Evolutionary conservation across 1,140 invertebrate species (phyloP).

Genomic region (Heliconius melpomene): DNA sequence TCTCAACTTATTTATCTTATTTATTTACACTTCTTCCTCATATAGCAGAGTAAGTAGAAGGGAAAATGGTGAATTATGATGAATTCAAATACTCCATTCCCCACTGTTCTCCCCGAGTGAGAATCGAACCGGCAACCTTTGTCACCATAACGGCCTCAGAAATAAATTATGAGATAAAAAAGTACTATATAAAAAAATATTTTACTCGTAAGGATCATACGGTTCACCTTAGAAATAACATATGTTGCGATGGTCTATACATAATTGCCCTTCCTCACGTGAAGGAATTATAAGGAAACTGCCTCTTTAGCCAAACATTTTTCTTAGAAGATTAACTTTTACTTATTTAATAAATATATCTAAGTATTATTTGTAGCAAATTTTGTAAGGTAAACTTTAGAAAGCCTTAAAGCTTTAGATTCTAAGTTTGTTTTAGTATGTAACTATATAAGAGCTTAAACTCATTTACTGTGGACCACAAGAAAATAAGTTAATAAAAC

Average conservation of each 20-base stretch:
- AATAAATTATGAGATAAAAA: too few species aligned
- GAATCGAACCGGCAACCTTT: too few species aligned
- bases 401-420: neutral
- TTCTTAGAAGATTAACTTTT: constrained; percentile 2
- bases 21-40: too few species aligned
- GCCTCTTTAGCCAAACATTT: neutral
- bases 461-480: neutral
- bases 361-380: neutral
- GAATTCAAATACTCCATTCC: too few species aligned
- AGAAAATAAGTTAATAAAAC: neutral
- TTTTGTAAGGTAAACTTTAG: neutral
- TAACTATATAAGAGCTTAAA: neutral
- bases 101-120: too few species aligned
- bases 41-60: too few species aligned
- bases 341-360: neutral
- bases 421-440: neutral
- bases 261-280: constrained; percentile 9
- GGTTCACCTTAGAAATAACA: neutral
- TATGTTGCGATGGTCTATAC: neutral
- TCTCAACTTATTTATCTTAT: too few species aligned
- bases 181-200: too few species aligned
- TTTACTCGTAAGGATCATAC: neutral
- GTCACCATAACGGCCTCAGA: too few species aligned
- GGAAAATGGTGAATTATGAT: too few species aligned
- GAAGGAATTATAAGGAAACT: constrained; percentile 4